These are phyloP conservation scores for Hyaena hyaena DNA, from an alignment of 2,113 vertebrate genomes.

Conservation along the genomic window DNA sequence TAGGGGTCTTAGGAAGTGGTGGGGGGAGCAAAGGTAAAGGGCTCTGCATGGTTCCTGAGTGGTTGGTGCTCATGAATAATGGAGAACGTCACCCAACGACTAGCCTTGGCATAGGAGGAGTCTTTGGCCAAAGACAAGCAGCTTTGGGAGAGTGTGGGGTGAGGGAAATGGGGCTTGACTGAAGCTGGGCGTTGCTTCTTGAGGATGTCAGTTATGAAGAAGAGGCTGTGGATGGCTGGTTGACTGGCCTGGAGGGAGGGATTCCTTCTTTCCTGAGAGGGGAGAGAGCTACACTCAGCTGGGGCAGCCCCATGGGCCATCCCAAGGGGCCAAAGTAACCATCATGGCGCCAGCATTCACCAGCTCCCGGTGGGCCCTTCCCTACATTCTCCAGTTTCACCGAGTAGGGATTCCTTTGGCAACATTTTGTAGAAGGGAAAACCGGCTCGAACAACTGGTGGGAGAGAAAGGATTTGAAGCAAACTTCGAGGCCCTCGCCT, in stretches of 20 bases:
- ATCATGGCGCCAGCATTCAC: rapidly evolving
- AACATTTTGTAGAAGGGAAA: not conserved
- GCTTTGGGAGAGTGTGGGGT: not conserved
- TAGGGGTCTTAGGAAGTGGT: not conserved
- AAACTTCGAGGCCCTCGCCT: not conserved
- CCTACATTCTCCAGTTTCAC: rapidly evolving
- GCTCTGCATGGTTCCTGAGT: rapidly evolving
- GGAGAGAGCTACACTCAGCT: rapidly evolving
- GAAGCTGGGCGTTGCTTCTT: not conserved
- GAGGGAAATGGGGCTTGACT: not conserved
- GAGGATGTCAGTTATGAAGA: not conserved
- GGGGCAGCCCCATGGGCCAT: rapidly evolving
- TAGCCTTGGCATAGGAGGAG: not conserved
- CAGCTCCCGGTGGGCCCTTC: not conserved
- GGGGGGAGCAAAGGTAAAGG: not conserved
- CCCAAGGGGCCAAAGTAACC: not conserved
- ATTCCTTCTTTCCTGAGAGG: not conserved
- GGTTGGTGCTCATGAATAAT: rapidly evolving
- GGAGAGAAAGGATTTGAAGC: not conserved
- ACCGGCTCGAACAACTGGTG: not conserved
- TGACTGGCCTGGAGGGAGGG: not conserved
- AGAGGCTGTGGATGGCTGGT: not conserved
- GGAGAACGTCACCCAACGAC: rapidly evolving
- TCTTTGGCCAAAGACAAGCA: rapidly evolving
- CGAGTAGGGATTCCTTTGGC: not conserved